Base-by-base conservation (phyloP, 2,888 invertebrate genomes). In the Perithous albicinctus region DNA sequence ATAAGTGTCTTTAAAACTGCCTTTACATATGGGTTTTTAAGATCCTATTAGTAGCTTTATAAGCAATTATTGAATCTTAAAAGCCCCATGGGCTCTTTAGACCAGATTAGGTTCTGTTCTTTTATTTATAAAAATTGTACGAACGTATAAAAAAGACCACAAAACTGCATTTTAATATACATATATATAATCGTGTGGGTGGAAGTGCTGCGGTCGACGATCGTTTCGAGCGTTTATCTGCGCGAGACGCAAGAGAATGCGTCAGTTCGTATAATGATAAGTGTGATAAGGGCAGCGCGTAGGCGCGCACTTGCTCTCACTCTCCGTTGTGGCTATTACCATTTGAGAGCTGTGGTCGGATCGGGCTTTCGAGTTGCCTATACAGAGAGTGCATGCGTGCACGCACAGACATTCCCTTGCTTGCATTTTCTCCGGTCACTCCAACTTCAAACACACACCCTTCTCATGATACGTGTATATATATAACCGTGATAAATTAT, bases 221-320 rank as follows among this genome's bases (percentile, higher is more conserved):
- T 35, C 64, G 64, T 78, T n/a, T 82, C 41, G 56, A 41, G 41
- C 26, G 15, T 56, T 70, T 70, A 70, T 70, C 70, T 67, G 59
- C 20, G 63, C 10, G 63, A 70, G 78, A 78, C 46, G 23, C 63
- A 64, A 61, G 70, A 70, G 82, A 78, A 78, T 82, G 75, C 78
- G 78, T 77, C 74, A 75, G 70, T 78, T 78, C 78, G 82, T 82
- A 78, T 78, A 78, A 78, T 75, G 82, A 82, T 82, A 82, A 78
- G 82, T 78, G 74, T 78, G 82, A 82, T 78, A 82, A 82, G 78
- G 51, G 70, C 69, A 56, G 64, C 69, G 81, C 78, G 82, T 82
- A 75, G 82, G 82, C 82, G 80, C 59, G 73, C 59, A 26, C 56
- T 67, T 59, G 41, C 8, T 51, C 51, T 51, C 51, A 23, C 51